A percentile compares a stretch with the other conserved stretches of the same genome.
These are phyloP conservation scores for Congeria kusceri DNA, from an alignment of 2,888 invertebrate species.

Conservation along the genomic window DNA sequence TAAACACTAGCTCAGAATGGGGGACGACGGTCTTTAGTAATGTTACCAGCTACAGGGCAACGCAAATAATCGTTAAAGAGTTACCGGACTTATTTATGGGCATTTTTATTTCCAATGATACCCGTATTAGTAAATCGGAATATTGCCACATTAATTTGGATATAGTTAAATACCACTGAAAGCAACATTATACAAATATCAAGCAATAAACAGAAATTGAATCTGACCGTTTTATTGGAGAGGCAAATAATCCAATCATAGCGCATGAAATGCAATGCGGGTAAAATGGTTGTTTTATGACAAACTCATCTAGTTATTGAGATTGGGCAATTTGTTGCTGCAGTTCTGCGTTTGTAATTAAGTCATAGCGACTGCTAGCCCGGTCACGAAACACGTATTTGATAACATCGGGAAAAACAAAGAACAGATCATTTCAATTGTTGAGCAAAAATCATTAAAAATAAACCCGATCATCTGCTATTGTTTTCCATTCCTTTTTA, in stretches of 20 bases:
- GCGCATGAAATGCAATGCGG: conserved; percentile 31
- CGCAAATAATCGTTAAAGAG: too few species aligned
- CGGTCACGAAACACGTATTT: too few species aligned
- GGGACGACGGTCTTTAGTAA: too few species aligned
- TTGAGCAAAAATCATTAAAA: too few species aligned
- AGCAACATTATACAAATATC: conserved; percentile 46
- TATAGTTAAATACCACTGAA: conserved; percentile 56
- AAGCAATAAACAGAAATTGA: conserved; percentile 52
- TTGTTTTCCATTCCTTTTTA: too few species aligned
- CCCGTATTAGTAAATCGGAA: conserved; percentile 41
- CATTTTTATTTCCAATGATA: conserved; percentile 53
- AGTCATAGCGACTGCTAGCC: too few species aligned
- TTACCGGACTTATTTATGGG: conserved; percentile 17
- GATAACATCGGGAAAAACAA: too few species aligned
- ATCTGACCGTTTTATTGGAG: conserved; percentile 50
- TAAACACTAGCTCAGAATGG: too few species aligned
- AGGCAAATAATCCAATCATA: conserved; percentile 29
- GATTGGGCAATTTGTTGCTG: conserved; percentile 34
- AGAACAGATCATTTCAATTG: too few species aligned
- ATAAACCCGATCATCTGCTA: too few species aligned
- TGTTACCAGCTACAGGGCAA: too few species aligned
- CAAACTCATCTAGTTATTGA: conserved; percentile 27
- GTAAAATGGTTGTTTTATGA: conserved; percentile 40
- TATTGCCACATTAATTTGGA: conserved; percentile 53
- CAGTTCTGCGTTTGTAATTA: conserved; percentile 8